Evolutionary conservation across 2,888 invertebrate species (phyloP).

Genomic region (Callinectes sapidus): DNA sequence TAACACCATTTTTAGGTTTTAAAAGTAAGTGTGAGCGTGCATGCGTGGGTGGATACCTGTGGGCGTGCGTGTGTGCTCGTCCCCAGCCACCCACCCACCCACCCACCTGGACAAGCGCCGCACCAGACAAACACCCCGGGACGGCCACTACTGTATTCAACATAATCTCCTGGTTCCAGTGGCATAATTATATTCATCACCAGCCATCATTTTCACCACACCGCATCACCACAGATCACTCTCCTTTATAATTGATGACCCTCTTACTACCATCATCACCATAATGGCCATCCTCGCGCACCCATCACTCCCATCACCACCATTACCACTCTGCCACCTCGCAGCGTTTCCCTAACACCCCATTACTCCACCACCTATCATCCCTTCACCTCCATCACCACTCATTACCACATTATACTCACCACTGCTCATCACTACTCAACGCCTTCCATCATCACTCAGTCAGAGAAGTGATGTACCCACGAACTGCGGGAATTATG

Average conservation of each 20-base stretch:
- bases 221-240: background rate
- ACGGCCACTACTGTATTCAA: background rate
- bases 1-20: too few species aligned
- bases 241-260: background rate
- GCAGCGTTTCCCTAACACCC: background rate
- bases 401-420: background rate
- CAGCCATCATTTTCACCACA: constrained; percentile 27
- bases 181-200: constrained; percentile 12
- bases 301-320: constrained; percentile 7
- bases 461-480: background rate
- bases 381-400: background rate
- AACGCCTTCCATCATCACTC: background rate
- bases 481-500: background rate
- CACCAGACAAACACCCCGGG: too few species aligned
- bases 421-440: background rate
- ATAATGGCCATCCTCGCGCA: background rate
- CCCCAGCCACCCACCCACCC: background rate
- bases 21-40: background rate
- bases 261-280: constrained; percentile 26
- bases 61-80: background rate
- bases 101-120: background rate
- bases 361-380: background rate
- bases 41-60: background rate
- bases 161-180: constrained; percentile 1
- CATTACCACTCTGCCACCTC: background rate